These are phyloP conservation scores for Microtus agrestis DNA, from an alignment of 2,797 vertebrate genomes.

Conservation along the genomic window DNA sequence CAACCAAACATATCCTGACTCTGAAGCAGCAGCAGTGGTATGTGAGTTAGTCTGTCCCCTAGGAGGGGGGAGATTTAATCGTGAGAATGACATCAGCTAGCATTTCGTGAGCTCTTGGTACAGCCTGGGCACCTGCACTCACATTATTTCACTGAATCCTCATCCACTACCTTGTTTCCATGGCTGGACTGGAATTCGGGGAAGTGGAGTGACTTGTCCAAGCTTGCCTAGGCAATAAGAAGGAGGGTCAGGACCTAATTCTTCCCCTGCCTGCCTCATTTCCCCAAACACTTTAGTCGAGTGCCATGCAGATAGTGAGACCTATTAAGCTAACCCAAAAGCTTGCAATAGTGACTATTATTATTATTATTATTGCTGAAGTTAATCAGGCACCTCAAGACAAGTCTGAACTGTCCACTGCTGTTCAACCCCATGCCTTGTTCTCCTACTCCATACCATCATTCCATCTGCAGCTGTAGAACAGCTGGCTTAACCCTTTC, in stretches of 20 bases:
- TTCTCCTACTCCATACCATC: slow-evolving; percentile 44
- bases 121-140: slow-evolving; percentile 26
- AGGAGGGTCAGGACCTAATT: slow-evolving; percentile 22
- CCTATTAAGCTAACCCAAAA: not conserved
- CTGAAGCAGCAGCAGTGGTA: slow-evolving; percentile 3
- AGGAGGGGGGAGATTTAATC: slow-evolving; percentile 20
- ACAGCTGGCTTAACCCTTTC: slow-evolving; percentile 78
- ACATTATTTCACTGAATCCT: slow-evolving; percentile 44
- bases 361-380: not conserved
- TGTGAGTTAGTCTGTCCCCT: not conserved
- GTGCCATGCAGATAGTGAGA: not conserved
- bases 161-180: not conserved
- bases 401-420: not conserved
- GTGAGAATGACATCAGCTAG: slow-evolving; percentile 45
- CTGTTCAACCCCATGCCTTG: not conserved
- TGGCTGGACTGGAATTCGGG: slow-evolving; percentile 18
- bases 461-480: slow-evolving; percentile 62
- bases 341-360: not conserved
- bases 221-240: not conserved
- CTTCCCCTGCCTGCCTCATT: slow-evolving; percentile 10
- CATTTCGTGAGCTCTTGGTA: slow-evolving; percentile 56
- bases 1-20: slow-evolving; percentile 31
- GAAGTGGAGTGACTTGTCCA: slow-evolving; percentile 34
- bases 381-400: not conserved
- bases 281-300: not conserved